phyloP scores from a whole-genome alignment of 2,797 vertebrate species.

The Semotilus atromaculatus region DNA sequence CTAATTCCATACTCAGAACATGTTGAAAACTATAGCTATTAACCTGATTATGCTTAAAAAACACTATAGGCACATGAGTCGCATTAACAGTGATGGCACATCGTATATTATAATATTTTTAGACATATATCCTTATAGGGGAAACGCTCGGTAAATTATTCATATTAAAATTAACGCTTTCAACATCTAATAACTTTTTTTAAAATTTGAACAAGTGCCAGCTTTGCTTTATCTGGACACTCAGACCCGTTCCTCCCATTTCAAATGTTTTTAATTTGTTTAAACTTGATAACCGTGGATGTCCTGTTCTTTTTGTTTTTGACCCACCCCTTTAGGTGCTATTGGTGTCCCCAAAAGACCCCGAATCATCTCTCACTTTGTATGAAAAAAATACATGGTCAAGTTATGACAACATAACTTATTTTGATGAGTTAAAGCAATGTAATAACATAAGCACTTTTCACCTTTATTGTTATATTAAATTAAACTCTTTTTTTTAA shows the following conservation, averaged over 20 bases:
- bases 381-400: too few relatives aligned
- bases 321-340: background rate
- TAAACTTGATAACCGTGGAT: background rate
- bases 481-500: too few relatives aligned
- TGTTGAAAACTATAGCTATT: background rate
- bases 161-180: background rate
- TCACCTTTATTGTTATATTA: too few relatives aligned
- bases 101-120: too few relatives aligned
- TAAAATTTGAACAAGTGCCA: background rate
- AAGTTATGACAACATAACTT: too few relatives aligned
- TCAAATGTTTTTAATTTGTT: slow-evolving; percentile 28
- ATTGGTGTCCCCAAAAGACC: slow-evolving; percentile 36
- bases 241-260: slow-evolving; percentile 43
- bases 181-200: background rate
- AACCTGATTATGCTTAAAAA: background rate
- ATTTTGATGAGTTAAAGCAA: too few relatives aligned
- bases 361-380: background rate
- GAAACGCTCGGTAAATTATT: background rate
- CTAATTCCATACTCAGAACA: background rate
- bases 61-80: background rate
- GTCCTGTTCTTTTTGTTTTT: slow-evolving; percentile 21
- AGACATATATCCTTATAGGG: background rate
- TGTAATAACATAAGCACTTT: too few relatives aligned
- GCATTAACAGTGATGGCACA: background rate
- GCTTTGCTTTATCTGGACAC: slow-evolving; percentile 35